These are phyloP conservation scores for Porites lobata DNA, from an alignment of 92 coral and sea anemone species.

Conservation along the genomic window DNA sequence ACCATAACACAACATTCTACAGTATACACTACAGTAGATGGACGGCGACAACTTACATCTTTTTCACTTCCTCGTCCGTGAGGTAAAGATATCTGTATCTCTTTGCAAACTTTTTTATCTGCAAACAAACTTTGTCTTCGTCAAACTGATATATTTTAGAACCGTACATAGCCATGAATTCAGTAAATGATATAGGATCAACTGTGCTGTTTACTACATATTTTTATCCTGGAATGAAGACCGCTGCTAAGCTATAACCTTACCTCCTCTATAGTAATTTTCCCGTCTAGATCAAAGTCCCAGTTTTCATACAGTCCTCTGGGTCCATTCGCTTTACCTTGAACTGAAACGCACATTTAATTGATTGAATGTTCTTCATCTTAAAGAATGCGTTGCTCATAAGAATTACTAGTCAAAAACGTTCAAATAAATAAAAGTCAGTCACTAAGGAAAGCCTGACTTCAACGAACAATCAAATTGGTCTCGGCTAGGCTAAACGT, in stretches of 20 bases:
- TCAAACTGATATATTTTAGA: too few relatives aligned
- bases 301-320: constrained; percentile 88
- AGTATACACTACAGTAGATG: not conserved
- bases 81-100: constrained; percentile 86
- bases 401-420: too few relatives aligned
- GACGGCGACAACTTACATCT: constrained; percentile 71
- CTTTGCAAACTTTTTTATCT: constrained; percentile 88
- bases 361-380: not conserved
- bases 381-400: too few relatives aligned
- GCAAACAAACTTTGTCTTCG: not conserved
- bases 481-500: too few relatives aligned
- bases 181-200: too few relatives aligned
- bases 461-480: too few relatives aligned
- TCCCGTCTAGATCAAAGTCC: constrained; percentile 87
- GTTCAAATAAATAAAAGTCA: too few relatives aligned
- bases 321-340: constrained; percentile 88
- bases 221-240: not conserved
- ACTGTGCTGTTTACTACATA: not conserved
- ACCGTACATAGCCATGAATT: too few relatives aligned
- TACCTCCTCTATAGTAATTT: constrained; percentile 90
- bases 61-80: constrained; percentile 70
- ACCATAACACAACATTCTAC: not conserved
- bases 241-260: not conserved
- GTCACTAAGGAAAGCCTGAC: too few relatives aligned
- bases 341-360: constrained; percentile 46